Percentiles rank a stretch among this genome's conserved stretches.
Evolutionary conservation across 2,888 invertebrate genomes (phyloP).

Genomic region (Thymelicus sylvestris): DNA sequence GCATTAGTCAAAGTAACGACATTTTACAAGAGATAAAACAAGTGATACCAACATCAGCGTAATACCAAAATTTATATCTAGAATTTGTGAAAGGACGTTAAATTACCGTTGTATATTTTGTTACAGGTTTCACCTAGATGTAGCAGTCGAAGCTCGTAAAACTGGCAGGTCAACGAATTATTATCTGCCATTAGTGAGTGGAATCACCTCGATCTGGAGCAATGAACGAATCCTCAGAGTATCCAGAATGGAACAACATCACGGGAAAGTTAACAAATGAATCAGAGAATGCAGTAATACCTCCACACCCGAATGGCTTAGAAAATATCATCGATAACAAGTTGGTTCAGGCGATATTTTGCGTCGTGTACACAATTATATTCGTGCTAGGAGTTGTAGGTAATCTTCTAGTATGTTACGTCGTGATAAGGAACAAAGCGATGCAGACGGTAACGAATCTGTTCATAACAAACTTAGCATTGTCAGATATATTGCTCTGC

Average conservation of each 20-base stretch:
- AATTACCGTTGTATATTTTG: constrained; percentile 66
- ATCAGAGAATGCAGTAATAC: constrained; percentile 32
- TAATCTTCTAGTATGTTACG: constrained; percentile 96
- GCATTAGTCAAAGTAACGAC: constrained; percentile 4
- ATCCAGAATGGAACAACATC: constrained; percentile 54
- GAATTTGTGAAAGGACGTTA: constrained; percentile 45
- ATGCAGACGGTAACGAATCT: constrained; percentile 99
- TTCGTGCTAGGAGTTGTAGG: constrained; percentile 96
- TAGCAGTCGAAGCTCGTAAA: constrained; percentile 61
- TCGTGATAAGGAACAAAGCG: constrained; percentile 95
- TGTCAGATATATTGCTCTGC: constrained; percentile 97
- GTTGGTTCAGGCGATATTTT: constrained; percentile 89
- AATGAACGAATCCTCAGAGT: constrained; percentile 69
- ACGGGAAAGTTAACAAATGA: constrained; percentile 57
- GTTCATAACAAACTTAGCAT: constrained; percentile 97
- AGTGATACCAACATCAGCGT: background rate
- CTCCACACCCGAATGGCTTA: constrained; percentile 53
- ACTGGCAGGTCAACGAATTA: constrained; percentile 62
- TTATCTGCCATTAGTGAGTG: constrained; percentile 51
- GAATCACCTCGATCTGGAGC: constrained; percentile 52
- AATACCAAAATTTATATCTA: background rate
- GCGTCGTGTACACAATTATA: constrained; percentile 91
- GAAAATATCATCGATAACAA: constrained; percentile 87
- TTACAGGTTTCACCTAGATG: constrained; percentile 70
- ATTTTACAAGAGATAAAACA: constrained; percentile 3